Percentiles rank a stretch among this genome's conserved stretches.
Evolutionary conservation across 92 coral and sea anemone genomes (phyloP).

Genomic region (Zoanthus gigantus): DNA sequence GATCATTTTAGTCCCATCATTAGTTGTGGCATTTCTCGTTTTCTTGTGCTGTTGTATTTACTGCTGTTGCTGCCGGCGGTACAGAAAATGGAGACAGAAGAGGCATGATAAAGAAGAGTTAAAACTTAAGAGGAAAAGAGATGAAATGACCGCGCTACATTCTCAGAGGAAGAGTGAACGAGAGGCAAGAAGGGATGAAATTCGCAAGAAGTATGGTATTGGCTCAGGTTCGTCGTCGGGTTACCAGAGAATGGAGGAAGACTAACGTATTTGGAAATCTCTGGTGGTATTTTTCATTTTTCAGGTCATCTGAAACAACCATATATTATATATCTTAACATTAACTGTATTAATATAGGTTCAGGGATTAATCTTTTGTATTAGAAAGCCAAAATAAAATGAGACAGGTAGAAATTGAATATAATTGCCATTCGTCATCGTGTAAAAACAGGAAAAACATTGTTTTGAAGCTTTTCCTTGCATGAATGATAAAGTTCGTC

Average conservation of each 20-base stretch:
- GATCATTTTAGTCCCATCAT: slow-evolving; percentile 81
- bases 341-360: background rate
- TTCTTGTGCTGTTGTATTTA: slow-evolving; percentile 91
- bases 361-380: background rate
- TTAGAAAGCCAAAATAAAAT: background rate
- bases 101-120: slow-evolving; percentile 89
- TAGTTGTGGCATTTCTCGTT: slow-evolving; percentile 80
- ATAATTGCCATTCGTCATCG: background rate
- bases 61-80: slow-evolving; percentile 98
- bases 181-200: slow-evolving; percentile 84
- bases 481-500: background rate
- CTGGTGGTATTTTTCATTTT: slow-evolving; percentile 1
- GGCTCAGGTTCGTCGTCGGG: slow-evolving; percentile 82
- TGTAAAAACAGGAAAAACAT: slow-evolving; percentile 27
- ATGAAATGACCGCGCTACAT: slow-evolving; percentile 84
- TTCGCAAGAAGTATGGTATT: slow-evolving; percentile 95
- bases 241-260: slow-evolving; percentile 84
- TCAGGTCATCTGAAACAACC: background rate
- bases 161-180: slow-evolving; percentile 91
- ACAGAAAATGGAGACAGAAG: slow-evolving; percentile 75
- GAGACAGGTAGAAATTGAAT: background rate
- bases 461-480: slow-evolving; percentile 17
- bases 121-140: slow-evolving; percentile 88
- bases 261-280: background rate
- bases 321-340: background rate